Base-by-base conservation (phyloP, 2,888 invertebrate species). In the Scotopteryx bipunctaria region DNA sequence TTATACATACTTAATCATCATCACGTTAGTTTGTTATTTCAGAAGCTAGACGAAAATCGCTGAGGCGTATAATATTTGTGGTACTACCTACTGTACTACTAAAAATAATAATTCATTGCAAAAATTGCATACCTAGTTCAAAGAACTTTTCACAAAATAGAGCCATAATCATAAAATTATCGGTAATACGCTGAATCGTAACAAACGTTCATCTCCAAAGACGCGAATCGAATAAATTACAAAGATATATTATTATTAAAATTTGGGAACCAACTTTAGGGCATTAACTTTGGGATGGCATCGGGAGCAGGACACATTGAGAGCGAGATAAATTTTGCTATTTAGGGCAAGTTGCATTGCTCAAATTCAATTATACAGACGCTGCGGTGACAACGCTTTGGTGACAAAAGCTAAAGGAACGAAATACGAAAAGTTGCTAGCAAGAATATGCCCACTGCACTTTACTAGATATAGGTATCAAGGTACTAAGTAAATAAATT, bases 221-320 rank as follows among this genome's bases (percentile, higher is more conserved):
- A 71, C 75, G 72, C 72, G 74, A 74, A 80, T 79, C 82, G 74
- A 81, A 88, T 88, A 89, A 89, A 89, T 89, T 89, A 86, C 79
- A 79, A 86, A 87, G 87, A 89, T 87, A 86, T 88, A 88, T 86
- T 87, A 84, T 87, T 88, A 89, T 87, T 88, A 89, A 88, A 88
- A 88, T 88, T 87, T 86, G 76, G 81, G 70, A 74, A 76, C 78
- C 71, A 86, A 87, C 82, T 87, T 86, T 74, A 71, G 74, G 72
- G 76, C 83, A 80, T 83, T 84, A 83, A 83, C 75, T 84, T 81
- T 40, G 76, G 60, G 73, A 55, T 66, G 64, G 61, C 69, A 66
- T 67, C 66, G 63, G 58, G 70, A 52, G 42, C 17, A 67, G 2
- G 70, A 46, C 51, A 63, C 69, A 82, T 65, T 47, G 67, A 60